A percentile compares a stretch with the other conserved stretches of the same genome.
These are phyloP conservation scores for Slavum lentiscoides DNA, from an alignment of 2,888 invertebrate species.

Conservation along the genomic window DNA sequence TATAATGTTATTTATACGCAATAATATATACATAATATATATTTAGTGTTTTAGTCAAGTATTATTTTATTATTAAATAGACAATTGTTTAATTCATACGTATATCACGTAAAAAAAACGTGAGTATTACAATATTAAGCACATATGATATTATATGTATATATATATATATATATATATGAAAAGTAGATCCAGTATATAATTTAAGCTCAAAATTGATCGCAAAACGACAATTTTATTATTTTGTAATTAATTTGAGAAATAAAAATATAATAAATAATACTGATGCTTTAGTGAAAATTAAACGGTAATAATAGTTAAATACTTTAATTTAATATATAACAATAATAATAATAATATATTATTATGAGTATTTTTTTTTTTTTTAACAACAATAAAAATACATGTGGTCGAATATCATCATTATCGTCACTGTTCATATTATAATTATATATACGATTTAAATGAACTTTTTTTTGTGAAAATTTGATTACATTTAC, in stretches of 20 bases:
- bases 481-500: not conserved
- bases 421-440: not conserved
- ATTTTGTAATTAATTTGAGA: not conserved
- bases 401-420: not conserved
- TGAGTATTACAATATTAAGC: no score
- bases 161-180: not conserved
- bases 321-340: slow-evolving; percentile 18
- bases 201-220: slow-evolving; percentile 17
- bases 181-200: not conserved
- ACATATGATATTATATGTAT: not conserved
- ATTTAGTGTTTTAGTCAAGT: slow-evolving; percentile 12
- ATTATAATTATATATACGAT: no score
- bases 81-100: not conserved
- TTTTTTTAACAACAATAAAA: no score
- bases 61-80: slow-evolving; percentile 19
- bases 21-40: slow-evolving; percentile 12
- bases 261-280: not conserved
- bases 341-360: not conserved
- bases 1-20: slow-evolving; percentile 7
- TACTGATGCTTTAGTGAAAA: slow-evolving; percentile 7
- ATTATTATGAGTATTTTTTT: not conserved
- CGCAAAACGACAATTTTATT: slow-evolving; percentile 9
- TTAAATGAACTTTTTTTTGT: no score
- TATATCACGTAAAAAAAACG: no score
- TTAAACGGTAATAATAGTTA: slow-evolving; percentile 20